These are phyloP conservation scores for Pachypeltis micranthus DNA, from an alignment of 1,140 invertebrate species.

Conservation along the genomic window DNA sequence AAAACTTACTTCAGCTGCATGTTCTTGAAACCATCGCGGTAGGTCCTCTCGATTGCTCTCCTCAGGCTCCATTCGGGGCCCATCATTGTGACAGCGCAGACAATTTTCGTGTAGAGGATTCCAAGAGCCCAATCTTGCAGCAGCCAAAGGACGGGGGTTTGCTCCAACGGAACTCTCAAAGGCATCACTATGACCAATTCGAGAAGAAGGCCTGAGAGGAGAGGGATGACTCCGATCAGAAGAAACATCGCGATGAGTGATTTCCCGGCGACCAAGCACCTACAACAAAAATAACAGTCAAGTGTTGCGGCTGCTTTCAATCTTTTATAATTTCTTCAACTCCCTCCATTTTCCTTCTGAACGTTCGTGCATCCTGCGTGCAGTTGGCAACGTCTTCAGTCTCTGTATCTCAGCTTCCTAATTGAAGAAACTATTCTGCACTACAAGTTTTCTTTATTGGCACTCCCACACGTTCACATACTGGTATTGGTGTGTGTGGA, in stretches of 20 bases:
- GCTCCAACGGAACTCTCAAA: conserved; percentile 79
- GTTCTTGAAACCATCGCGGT: conserved; percentile 79
- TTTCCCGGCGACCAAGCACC: conserved; percentile 41
- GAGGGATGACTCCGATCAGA: conserved; percentile 79
- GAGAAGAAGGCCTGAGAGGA: conserved; percentile 81
- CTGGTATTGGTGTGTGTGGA: no score
- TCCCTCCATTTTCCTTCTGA: no score
- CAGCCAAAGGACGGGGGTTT: conserved; percentile 90
- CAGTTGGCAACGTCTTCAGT: no score
- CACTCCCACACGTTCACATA: no score
- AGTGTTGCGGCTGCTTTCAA: no score
- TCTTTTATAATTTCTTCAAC: no score
- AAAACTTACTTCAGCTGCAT: conserved; percentile 41
- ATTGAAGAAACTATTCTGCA: no score
- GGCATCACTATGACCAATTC: conserved; percentile 88
- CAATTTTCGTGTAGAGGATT: conserved; percentile 93
- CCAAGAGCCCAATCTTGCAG: conserved; percentile 96
- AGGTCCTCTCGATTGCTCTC: conserved; percentile 78
- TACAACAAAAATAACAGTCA: no score
- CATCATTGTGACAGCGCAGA: conserved; percentile 94
- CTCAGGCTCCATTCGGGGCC: conserved; percentile 91
- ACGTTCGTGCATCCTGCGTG: no score
- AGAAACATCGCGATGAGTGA: conserved; percentile 62
- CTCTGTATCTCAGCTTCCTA: no score
- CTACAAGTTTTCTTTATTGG: no score